Evolutionary conservation across 2,113 vertebrate species (phyloP).

Genomic region (Menidia beryllina): DNA sequence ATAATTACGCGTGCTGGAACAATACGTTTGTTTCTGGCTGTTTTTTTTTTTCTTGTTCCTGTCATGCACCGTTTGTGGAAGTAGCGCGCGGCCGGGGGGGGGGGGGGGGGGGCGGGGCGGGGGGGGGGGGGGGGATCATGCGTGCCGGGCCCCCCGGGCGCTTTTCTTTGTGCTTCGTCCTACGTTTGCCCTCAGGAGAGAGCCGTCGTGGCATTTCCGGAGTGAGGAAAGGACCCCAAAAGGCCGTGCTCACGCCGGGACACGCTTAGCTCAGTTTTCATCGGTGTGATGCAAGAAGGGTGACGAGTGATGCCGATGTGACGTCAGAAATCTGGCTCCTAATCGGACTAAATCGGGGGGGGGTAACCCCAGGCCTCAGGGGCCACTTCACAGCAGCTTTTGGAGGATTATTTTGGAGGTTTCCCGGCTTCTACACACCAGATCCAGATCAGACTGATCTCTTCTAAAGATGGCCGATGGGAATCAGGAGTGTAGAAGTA

Average conservation of each 20-base stretch:
- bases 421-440: too few species aligned
- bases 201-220: slow-evolving; percentile 63
- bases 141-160: slow-evolving; percentile 64
- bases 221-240: slow-evolving; percentile 42
- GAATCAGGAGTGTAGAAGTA: too few species aligned
- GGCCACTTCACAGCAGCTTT: too few species aligned
- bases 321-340: slow-evolving; percentile 7
- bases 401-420: too few species aligned
- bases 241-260: slow-evolving; percentile 40
- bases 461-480: too few species aligned
- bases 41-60: slow-evolving; percentile 66
- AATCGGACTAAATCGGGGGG: background rate
- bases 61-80: slow-evolving; percentile 83
- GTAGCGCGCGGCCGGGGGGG: slow-evolving; percentile 61
- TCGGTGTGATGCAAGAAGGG: slow-evolving; percentile 1
- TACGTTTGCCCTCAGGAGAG: slow-evolving; percentile 11
- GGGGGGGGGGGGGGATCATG: slow-evolving; percentile 62
- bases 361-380: too few species aligned
- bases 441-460: too few species aligned
- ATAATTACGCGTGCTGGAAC: slow-evolving; percentile 84
- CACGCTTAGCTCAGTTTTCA: slow-evolving; percentile 6
- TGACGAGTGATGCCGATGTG: background rate
- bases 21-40: slow-evolving; percentile 67
- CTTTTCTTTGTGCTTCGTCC: slow-evolving; percentile 75
- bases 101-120: slow-evolving; percentile 32